A percentile compares a stretch with the other conserved stretches of the same genome.
phyloP scores from a whole-genome alignment of 2,113 vertebrate species.

The Amphiprion ocellaris region DNA sequence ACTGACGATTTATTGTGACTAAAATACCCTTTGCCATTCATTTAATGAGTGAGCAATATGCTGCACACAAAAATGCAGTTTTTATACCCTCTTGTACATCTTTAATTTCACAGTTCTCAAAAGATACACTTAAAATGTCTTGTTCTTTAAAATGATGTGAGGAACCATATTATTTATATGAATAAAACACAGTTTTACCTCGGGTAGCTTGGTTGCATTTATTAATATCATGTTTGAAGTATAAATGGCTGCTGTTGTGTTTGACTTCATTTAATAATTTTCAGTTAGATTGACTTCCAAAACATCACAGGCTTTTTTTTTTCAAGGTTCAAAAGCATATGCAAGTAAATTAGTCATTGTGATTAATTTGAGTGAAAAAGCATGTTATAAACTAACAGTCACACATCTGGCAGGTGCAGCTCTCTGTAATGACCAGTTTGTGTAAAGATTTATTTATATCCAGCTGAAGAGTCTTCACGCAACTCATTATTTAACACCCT shows the following conservation, averaged over 20 bases:
- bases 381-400: neutral
- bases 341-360: neutral
- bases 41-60: slow-evolving; percentile 3
- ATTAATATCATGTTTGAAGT: slow-evolving; percentile 2
- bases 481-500: slow-evolving; percentile 2
- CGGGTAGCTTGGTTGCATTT: neutral
- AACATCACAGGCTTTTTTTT: neutral
- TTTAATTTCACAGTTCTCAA: slow-evolving; percentile 5
- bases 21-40: neutral
- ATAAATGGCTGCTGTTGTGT: neutral
- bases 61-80: slow-evolving; percentile 5
- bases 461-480: neutral
- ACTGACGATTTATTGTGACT: neutral
- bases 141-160: slow-evolving; percentile 23
- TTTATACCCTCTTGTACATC: neutral
- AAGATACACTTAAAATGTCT: neutral
- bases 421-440: neutral
- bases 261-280: neutral
- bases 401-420: neutral
- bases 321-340: neutral
- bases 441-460: too few relatives aligned
- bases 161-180: slow-evolving; percentile 11
- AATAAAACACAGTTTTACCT: slow-evolving; percentile 43
- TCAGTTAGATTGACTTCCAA: neutral
- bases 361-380: neutral